Evolutionary conservation across 2,888 invertebrate species (phyloP).

Genomic region (Harmothoe impar): DNA sequence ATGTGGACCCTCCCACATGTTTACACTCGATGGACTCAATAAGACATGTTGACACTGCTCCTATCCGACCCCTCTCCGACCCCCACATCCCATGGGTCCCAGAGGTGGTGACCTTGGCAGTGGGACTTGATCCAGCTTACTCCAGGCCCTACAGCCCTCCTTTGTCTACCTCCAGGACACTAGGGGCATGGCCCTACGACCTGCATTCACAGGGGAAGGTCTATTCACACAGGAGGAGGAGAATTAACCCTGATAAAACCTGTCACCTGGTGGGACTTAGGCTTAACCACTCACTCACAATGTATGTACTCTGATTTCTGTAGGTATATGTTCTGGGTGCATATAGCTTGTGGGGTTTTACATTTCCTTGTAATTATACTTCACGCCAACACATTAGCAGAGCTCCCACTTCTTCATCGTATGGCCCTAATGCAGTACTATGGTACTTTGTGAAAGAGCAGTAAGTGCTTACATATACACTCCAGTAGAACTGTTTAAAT

Average conservation of each 20-base stretch:
- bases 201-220: background rate
- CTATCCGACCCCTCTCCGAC: background rate
- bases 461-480: too few relatives aligned
- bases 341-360: too few relatives aligned
- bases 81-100: conserved; percentile 2
- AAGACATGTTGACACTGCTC: conserved; percentile 2
- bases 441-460: too few relatives aligned
- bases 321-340: too few relatives aligned
- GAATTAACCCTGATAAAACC: background rate
- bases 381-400: too few relatives aligned
- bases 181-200: background rate
- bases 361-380: too few relatives aligned
- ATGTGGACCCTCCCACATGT: too few relatives aligned
- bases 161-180: conserved; percentile 13
- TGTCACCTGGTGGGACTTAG: background rate
- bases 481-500: too few relatives aligned
- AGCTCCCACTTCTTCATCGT: too few relatives aligned
- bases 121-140: conserved; percentile 21
- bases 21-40: background rate
- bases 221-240: background rate
- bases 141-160: background rate
- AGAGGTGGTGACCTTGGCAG: background rate
- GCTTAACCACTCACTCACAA: too few relatives aligned
- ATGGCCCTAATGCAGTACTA: too few relatives aligned
- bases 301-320: too few relatives aligned